A percentile compares a stretch with the other conserved stretches of the same genome.
These are phyloP conservation scores for Leptobrachium ailaonicum DNA, from an alignment of 2,113 vertebrate species.

Conservation along the genomic window DNA sequence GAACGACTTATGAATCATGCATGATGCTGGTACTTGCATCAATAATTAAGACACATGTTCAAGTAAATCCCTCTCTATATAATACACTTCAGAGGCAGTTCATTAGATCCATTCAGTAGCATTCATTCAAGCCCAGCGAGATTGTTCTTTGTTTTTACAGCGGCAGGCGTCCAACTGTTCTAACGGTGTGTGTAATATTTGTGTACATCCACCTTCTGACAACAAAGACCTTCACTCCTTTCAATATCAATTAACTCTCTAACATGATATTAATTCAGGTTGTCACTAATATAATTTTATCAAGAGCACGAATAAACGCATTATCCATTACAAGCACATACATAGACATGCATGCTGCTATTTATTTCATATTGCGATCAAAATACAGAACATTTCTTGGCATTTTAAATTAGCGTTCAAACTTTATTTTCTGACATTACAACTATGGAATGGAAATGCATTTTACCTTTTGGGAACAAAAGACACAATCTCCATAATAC, in stretches of 20 bases:
- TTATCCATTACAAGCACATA: too few relatives aligned
- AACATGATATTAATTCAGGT: too few relatives aligned
- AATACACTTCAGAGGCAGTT: conserved; percentile 31
- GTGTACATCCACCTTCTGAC: too few relatives aligned
- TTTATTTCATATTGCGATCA: too few relatives aligned
- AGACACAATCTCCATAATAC: conserved; percentile 14
- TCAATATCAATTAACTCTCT: too few relatives aligned
- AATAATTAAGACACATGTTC: conserved; percentile 41
- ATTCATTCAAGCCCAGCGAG: neutral
- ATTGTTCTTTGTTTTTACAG: neutral
- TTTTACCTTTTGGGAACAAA: neutral
- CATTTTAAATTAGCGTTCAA: neutral
- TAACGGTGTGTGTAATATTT: too few relatives aligned
- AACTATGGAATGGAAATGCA: neutral
- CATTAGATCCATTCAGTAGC: conserved; percentile 24
- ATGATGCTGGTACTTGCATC: conserved; percentile 39
- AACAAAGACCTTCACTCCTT: too few relatives aligned
- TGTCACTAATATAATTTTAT: too few relatives aligned
- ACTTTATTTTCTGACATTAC: neutral
- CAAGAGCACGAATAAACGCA: too few relatives aligned
- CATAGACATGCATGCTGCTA: too few relatives aligned
- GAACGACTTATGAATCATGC: conserved; percentile 45
- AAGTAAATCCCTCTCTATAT: conserved; percentile 39
- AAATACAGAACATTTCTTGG: too few relatives aligned
- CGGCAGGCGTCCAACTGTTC: too few relatives aligned